Base-by-base conservation (phyloP, 37 sponge, comb jelly and placozoan genomes). In the Cladorhizidae sp. region DNA sequence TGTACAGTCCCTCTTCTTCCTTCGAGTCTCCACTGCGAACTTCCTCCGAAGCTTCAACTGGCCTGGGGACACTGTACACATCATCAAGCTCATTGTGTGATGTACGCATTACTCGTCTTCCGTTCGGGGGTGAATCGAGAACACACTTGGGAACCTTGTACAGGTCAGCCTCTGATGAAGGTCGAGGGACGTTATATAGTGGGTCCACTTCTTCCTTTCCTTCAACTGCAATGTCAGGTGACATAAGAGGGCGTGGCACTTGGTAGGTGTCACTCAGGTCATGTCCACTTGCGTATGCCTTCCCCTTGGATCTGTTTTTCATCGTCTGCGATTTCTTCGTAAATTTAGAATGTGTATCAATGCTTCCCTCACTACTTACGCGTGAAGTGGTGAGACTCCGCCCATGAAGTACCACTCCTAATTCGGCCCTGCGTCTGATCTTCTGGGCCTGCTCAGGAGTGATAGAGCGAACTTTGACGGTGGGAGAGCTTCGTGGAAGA, bases 401-500 rank as follows among this genome's bases (percentile, higher is more conserved):
- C 61, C 12, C 45, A 38, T 37, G 39, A 9, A 67, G 39, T 18
- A 23, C 9, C 28, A 26, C 9, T 9, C 28, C 29, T 9, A 5
- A 26, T 67, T 67, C 68, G 5, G 8, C 26, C 39, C 11, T 37
- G 6, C 23, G 39, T 35, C 76, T 29, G 23, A 56, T 14, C 7
- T 32, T 18, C n/a, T 75, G 76, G 23, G 76, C 76, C 1, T 57
- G 59, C 40, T 57, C 59, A 18, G 76, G 64, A 32, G 64, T 64
- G 49, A 64, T 63, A 28, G 45, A 23, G 38, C 65, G 61, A 21
- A 33, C 61, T 22, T 18, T 62, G 25, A 77, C 45, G 0, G 41
- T 40, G 8, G 78, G 78, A 5, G 78, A 77, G 29, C 78, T 77
- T 64, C 78, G 64, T 41, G 78, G 78, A 22, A 62, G 29, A 61